Percentiles rank a stretch among this genome's conserved stretches.
phyloP scores from a whole-genome alignment of 2,113 vertebrate species.

The Eleginops maclovinus region DNA sequence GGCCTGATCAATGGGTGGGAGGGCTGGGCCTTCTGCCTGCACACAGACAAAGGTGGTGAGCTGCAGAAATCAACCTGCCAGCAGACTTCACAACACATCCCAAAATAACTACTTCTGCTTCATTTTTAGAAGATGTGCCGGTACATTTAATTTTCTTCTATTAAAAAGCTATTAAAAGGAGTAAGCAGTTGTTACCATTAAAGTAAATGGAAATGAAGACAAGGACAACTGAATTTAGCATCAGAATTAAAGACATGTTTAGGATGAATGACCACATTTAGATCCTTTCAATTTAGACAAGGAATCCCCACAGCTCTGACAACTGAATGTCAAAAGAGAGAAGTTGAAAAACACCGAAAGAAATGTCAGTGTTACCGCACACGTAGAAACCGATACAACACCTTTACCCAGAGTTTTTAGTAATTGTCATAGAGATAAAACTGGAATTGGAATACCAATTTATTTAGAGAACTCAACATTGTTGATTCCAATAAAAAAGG shows the following conservation, averaged over 20 bases:
- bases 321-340: not conserved
- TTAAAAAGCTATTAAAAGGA: not conserved
- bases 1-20: constrained; percentile 51
- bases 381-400: too few species aligned
- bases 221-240: not conserved
- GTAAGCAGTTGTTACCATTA: not conserved
- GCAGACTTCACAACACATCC: not conserved
- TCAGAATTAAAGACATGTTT: not conserved
- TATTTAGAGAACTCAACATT: too few species aligned
- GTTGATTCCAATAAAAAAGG: too few species aligned
- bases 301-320: not conserved
- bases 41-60: constrained; percentile 10
- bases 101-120: not conserved
- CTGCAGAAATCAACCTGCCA: constrained; percentile 23
- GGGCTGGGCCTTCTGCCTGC: not conserved
- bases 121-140: not conserved
- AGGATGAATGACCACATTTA: not conserved
- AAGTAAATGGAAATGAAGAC: not conserved
- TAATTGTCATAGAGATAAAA: too few species aligned
- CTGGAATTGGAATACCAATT: too few species aligned
- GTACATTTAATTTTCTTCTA: not conserved
- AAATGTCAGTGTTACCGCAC: too few species aligned
- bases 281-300: not conserved
- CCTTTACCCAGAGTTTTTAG: too few species aligned
- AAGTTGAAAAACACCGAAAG: not conserved